Percentiles rank a stretch among this genome's conserved stretches.
These are phyloP conservation scores for Heliconius melpomene DNA, from an alignment of 1,140 invertebrate genomes.

Conservation along the genomic window DNA sequence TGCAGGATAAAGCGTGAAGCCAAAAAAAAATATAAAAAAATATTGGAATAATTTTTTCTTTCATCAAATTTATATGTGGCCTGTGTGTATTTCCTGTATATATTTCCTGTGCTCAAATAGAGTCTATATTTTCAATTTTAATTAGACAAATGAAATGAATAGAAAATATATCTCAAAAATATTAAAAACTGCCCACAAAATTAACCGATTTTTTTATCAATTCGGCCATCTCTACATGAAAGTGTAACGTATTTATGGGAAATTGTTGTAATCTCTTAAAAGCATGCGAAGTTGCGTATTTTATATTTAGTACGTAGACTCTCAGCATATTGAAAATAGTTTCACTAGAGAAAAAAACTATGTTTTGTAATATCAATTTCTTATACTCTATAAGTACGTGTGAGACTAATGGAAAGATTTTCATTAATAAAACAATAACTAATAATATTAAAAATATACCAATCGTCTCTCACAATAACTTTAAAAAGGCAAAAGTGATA, in stretches of 20 bases:
- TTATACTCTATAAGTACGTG: too few species aligned
- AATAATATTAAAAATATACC: too few species aligned
- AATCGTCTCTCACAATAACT: too few species aligned
- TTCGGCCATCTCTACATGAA: background rate
- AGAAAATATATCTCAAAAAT: background rate
- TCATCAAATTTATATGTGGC: too few species aligned
- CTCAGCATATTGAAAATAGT: slow-evolving; percentile 1
- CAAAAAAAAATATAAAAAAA: background rate
- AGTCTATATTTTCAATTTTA: background rate
- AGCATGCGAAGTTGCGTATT: slow-evolving; percentile 5
- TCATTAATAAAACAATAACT: too few species aligned
- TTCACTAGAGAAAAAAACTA: background rate
- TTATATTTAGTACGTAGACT: background rate
- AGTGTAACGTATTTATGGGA: background rate
- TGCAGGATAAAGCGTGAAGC: too few species aligned
- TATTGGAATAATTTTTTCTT: background rate
- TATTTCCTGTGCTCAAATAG: background rate
- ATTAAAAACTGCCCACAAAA: background rate
- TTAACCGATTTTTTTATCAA: background rate
- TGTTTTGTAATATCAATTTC: too few species aligned
- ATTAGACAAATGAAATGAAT: background rate
- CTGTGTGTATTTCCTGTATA: too few species aligned
- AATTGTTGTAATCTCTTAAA: slow-evolving; percentile 2
- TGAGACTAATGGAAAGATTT: too few species aligned
- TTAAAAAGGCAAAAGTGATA: too few species aligned